Percentiles rank a stretch among this genome's conserved stretches.
Evolutionary conservation across 2,113 vertebrate species (phyloP).

Genomic region (Cnemophilus loriae): DNA sequence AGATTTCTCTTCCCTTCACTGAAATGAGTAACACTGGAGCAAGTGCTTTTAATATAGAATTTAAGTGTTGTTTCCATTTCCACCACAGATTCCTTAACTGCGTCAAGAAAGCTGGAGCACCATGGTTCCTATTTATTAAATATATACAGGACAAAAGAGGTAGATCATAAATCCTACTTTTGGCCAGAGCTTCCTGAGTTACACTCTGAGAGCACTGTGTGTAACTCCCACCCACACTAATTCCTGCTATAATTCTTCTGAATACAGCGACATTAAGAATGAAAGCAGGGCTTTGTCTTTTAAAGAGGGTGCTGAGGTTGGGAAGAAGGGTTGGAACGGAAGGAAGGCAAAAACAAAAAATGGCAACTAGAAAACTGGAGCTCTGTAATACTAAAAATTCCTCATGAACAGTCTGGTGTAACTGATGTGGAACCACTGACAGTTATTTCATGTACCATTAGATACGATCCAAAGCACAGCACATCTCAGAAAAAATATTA

Average conservation of each 20-base stretch:
- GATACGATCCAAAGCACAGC: not conserved
- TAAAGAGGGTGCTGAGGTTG: not conserved
- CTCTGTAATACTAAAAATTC: not conserved
- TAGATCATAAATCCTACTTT: not conserved
- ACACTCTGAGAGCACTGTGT: not conserved
- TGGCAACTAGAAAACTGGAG: not conserved
- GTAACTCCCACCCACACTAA: constrained; percentile 2
- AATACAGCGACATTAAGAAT: not conserved
- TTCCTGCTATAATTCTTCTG: not conserved
- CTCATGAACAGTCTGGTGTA: not conserved
- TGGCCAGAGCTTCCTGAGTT: not conserved
- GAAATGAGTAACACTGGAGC: not conserved
- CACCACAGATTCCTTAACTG: not conserved
- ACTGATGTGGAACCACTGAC: not conserved
- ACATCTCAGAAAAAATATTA: not conserved
- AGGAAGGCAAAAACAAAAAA: not conserved
- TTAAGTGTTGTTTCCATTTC: not conserved
- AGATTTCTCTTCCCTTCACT: not conserved
- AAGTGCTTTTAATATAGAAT: not conserved
- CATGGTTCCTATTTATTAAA: not conserved
- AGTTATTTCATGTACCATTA: not conserved
- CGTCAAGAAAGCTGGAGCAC: not conserved
- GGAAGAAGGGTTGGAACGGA: not conserved
- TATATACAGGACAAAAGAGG: not conserved
- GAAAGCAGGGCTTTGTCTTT: not conserved